Evolutionary conservation across 2,113 vertebrate genomes (phyloP).

Genomic region (Fukomys damarensis): DNA sequence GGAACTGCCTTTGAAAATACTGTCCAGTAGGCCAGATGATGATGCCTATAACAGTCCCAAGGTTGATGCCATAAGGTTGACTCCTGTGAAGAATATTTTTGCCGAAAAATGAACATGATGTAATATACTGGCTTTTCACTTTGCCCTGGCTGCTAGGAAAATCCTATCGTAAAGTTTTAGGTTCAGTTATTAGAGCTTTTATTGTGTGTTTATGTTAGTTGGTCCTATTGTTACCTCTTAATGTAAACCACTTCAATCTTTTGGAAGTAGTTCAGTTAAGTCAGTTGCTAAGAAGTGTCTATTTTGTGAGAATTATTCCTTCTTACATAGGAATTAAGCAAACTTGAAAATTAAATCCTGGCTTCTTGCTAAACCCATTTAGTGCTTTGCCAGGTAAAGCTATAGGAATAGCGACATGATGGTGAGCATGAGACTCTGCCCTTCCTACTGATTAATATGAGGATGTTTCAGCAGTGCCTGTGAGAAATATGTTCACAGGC

Average conservation of each 20-base stretch:
- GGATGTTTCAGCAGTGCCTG: background rate
- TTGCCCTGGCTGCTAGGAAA: background rate
- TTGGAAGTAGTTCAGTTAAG: constrained; percentile 16
- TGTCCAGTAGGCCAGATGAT: background rate
- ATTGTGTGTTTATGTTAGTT: constrained; percentile 16
- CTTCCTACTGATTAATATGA: background rate
- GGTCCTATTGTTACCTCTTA: background rate
- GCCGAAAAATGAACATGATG: background rate
- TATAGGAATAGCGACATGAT: background rate
- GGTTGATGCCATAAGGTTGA: background rate
- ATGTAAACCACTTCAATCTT: constrained; percentile 11
- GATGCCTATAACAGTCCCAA: background rate
- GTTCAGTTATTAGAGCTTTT: constrained; percentile 33
- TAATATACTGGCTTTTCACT: background rate
- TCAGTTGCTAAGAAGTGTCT: background rate
- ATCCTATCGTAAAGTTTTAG: background rate
- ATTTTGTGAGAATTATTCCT: background rate
- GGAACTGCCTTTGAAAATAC: background rate
- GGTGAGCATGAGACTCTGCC: background rate
- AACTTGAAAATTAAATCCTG: constrained; percentile 17
- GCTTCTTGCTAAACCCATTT: background rate
- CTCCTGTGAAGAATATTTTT: background rate
- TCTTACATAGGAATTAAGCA: constrained; percentile 33
- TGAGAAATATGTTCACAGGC: background rate
- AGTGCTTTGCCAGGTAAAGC: background rate